Evolutionary conservation across 2,797 vertebrate species (phyloP).

Genomic region (Stomatorhinus walkeri): DNA sequence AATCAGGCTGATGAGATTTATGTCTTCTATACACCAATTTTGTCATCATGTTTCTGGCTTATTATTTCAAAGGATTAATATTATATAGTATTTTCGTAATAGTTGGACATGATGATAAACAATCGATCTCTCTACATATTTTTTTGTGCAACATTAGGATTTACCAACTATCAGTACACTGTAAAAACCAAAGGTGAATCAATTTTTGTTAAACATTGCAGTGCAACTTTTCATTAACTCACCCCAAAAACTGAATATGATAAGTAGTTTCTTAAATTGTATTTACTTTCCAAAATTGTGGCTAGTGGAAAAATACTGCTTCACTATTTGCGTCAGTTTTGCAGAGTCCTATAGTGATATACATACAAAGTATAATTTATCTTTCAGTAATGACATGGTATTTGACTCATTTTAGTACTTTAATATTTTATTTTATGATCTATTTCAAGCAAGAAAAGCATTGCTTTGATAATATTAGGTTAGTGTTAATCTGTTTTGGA

Average conservation of each 20-base stretch:
- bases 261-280: not conserved
- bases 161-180: not conserved
- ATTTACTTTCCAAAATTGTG: not conserved
- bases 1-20: not conserved
- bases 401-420: not conserved
- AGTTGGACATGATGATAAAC: not conserved
- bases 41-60: not conserved
- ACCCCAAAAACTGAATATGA: not conserved
- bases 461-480: conserved; percentile 5
- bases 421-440: not conserved
- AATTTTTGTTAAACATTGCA: not conserved
- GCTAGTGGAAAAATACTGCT: not conserved
- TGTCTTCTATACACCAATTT: not conserved
- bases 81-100: not conserved
- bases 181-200: not conserved
- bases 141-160: not conserved
- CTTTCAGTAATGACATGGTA: not conserved
- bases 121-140: not conserved
- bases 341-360: not conserved
- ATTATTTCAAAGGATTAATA: not conserved
- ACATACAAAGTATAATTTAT: not conserved
- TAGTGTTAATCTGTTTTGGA: not conserved
- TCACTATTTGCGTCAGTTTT: not conserved
- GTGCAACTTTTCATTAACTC: not conserved
- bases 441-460: not conserved